Conservation (phyloP, 2,888 invertebrate genomes). For the Campoletis raptor region DNA sequence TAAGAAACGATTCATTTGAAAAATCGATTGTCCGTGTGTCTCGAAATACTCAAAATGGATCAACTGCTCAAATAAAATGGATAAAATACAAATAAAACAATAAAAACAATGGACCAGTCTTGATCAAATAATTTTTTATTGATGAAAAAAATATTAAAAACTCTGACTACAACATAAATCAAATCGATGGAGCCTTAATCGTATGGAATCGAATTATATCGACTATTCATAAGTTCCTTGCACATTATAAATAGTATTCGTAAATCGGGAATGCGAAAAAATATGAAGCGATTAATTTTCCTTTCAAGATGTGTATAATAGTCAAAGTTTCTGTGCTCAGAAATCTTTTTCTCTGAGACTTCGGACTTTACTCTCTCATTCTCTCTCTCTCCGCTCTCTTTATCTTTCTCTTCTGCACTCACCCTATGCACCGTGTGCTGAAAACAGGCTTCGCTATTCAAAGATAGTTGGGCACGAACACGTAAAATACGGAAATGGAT, state of each 20-base stretch:
- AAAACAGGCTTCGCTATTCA: conserved; percentile 50
- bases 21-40: neutral
- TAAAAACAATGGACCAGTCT: neutral
- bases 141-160: neutral
- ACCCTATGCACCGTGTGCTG: conserved; percentile 11
- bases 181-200: neutral
- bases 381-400: neutral
- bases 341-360: conserved; percentile 48
- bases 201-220: conserved; percentile 5
- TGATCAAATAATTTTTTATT: neutral
- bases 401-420: conserved; percentile 1
- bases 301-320: conserved; percentile 39
- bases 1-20: neutral
- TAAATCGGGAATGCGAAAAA: conserved; percentile 42
- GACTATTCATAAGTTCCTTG: conserved; percentile 20
- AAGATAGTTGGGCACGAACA: conserved; percentile 52
- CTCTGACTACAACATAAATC: neutral
- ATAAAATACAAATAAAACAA: neutral
- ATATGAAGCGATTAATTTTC: conserved; percentile 46
- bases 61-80: neutral
- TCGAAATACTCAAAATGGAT: neutral
- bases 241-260: conserved; percentile 12
- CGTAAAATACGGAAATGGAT: conserved; percentile 61
- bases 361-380: neutral
- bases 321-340: conserved; percentile 45